Evolutionary conservation across 2,113 vertebrate species (phyloP), one percentile per base, ranked within the genome.

Genomic region (Tringa solitaria): DNA sequence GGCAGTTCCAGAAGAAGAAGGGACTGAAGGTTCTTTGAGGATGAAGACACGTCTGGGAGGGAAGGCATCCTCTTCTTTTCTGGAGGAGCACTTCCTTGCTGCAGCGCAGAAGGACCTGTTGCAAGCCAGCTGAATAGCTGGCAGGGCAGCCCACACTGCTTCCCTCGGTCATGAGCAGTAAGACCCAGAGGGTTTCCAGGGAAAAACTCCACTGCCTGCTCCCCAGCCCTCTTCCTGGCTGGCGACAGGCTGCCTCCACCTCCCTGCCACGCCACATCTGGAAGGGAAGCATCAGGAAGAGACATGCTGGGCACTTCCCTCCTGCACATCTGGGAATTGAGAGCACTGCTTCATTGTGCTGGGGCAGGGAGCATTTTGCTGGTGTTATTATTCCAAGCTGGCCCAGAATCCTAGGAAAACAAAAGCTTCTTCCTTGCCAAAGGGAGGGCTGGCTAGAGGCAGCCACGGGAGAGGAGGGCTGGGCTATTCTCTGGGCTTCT

Each of bases 361-460:
- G 54, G 61, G 77, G 41, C 77, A 95, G 74, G 83, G 83, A 73
- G 53, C 41, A 61, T 59, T 91, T 59, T 2, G 1, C 79, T 84
- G 57, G 32, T 61, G 30, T 70, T 74, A 56, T 91, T 94, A 67
- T 81, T 93, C 78, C 61, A 63, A 91, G 72, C 74, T 80, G 80
- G 60, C 57, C 39, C 6, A 0, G 74, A 91, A 61, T 94, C 95
- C 80, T 64, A 74, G 69, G 77, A 57, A 75, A 96, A 97, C 85
- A 97, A 96, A 97, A 95, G 87, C 82, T 86, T 37, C 46, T 92
- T 92, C 89, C 79, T 87, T 84, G 82, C 92, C 89, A 97, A 95
- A 92, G 89, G 78, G 28, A 97, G 89, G 67, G 60, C 77, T 94
- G 67, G 89, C 43, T 79, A 69, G 48, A 75, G 51, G 59, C 84